These are phyloP conservation scores for Xylota sylvarum DNA, from an alignment of 2,888 invertebrate species.

Conservation along the genomic window DNA sequence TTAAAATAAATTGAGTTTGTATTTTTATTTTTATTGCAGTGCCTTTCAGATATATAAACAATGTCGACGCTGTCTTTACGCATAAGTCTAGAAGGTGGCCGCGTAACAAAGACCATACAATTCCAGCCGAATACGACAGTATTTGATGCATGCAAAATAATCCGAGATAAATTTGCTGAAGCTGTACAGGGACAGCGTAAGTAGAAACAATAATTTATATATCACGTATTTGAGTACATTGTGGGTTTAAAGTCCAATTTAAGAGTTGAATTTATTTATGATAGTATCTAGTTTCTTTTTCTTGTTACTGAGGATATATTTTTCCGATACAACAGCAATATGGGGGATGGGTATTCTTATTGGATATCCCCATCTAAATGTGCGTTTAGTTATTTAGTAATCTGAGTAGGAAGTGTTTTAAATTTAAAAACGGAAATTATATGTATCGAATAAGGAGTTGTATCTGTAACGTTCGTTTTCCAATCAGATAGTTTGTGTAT, in stretches of 20 bases:
- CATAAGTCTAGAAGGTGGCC: slow-evolving; percentile 94
- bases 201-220: slow-evolving; percentile 82
- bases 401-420: too few relatives aligned
- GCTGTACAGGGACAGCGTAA: slow-evolving; percentile 95
- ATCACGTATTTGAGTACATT: neutral
- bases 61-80: slow-evolving; percentile 90
- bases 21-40: slow-evolving; percentile 79
- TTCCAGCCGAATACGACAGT: slow-evolving; percentile 98
- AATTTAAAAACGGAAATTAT: too few relatives aligned
- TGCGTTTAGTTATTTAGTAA: neutral
- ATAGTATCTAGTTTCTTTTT: slow-evolving; percentile 2
- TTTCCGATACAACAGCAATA: neutral
- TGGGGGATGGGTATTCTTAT: neutral
- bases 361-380: neutral
- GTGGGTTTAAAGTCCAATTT: neutral
- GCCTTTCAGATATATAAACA: slow-evolving; percentile 80
- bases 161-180: slow-evolving; percentile 97
- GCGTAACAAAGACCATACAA: slow-evolving; percentile 98
- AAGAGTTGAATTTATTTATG: slow-evolving; percentile 13
- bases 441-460: too few relatives aligned
- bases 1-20: slow-evolving; percentile 1
- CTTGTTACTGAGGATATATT: neutral
- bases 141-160: slow-evolving; percentile 97
- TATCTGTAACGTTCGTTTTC: too few relatives aligned
- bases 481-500: too few relatives aligned